Conservation (phyloP, 2,113 vertebrate species). For the Tonatia bakeri region DNA sequence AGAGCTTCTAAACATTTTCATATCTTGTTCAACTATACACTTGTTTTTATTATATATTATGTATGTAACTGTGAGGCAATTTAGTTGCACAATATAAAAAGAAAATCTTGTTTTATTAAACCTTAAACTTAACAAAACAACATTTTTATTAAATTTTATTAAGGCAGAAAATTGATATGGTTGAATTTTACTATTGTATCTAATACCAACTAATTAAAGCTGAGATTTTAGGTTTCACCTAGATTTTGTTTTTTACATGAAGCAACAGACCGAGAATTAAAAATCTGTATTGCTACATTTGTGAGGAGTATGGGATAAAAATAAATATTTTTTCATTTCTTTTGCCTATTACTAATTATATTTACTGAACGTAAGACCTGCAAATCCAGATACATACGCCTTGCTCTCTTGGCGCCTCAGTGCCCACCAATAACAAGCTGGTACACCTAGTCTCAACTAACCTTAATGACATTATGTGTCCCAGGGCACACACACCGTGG, state of each 20-base stretch:
- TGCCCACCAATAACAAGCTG: not conserved
- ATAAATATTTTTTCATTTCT: not conserved
- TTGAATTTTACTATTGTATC: not conserved
- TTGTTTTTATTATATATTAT: not conserved
- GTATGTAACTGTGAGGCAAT: not conserved
- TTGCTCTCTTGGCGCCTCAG: not conserved
- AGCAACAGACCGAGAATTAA: not conserved
- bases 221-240: not conserved
- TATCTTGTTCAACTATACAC: not conserved
- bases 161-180: not conserved
- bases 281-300: not conserved
- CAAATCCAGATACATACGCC: not conserved
- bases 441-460: not conserved
- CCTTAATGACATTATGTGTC: not conserved
- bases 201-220: constrained; percentile 13
- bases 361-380: not conserved
- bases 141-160: too few relatives aligned
- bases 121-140: not conserved
- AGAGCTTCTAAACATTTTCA: constrained; percentile 11
- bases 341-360: not conserved
- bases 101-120: constrained; percentile 24
- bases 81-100: not conserved
- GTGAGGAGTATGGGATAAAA: not conserved
- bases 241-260: not conserved
- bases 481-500: not conserved